A percentile compares a stretch with the other conserved stretches of the same genome.
These are phyloP conservation scores for Petrocephalus schoutedeni DNA, from an alignment of 2,797 vertebrate species.

Conservation along the genomic window DNA sequence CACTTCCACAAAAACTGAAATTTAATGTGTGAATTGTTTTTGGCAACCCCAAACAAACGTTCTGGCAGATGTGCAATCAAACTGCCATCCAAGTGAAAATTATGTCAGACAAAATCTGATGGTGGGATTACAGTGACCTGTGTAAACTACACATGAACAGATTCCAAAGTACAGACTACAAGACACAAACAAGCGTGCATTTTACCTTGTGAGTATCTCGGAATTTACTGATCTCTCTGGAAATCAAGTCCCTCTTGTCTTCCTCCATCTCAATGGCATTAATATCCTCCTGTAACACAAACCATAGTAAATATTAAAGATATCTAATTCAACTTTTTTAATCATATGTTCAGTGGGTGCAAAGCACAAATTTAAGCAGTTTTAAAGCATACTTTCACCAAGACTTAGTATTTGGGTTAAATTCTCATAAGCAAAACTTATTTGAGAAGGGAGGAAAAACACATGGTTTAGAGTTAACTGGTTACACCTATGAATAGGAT, in stretches of 20 bases:
- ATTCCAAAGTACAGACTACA: conserved; percentile 64
- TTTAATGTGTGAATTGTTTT: conserved; percentile 9
- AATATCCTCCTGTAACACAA: conserved; percentile 83
- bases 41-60: conserved; percentile 3
- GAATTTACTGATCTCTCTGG: conserved; percentile 99
- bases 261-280: conserved; percentile 99
- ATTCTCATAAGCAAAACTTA: neutral
- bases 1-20: neutral
- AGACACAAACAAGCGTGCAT: conserved; percentile 55
- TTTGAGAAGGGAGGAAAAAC: neutral
- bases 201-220: conserved; percentile 99
- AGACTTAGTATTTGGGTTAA: neutral
- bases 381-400: neutral
- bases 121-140: conserved; percentile 26
- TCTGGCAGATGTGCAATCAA: conserved; percentile 7
- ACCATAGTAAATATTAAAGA: neutral
- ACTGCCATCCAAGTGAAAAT: neutral
- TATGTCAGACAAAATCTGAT: conserved; percentile 12
- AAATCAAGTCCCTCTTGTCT: conserved; percentile 99
- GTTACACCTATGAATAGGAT: neutral
- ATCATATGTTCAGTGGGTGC: neutral
- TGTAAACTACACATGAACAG: conserved; percentile 47
- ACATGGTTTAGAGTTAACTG: neutral
- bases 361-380: neutral
- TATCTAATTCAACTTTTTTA: neutral